A percentile compares a stretch with the other conserved stretches of the same genome.
These are phyloP conservation scores for Heliconius charithonia DNA, from an alignment of 2,888 invertebrate genomes.

Conservation along the genomic window DNA sequence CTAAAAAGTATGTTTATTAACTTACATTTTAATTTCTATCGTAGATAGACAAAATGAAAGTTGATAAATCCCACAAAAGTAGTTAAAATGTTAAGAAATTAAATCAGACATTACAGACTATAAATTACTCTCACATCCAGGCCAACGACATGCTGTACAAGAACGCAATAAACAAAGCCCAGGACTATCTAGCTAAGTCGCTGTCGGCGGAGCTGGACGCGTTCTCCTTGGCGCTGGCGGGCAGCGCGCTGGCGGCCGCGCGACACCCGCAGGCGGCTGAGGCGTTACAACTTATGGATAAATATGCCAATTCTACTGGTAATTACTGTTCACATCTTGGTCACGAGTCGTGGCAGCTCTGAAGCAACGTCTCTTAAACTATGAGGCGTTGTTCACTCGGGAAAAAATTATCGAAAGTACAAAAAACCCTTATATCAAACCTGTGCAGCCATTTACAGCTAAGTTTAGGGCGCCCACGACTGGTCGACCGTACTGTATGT, in stretches of 20 bases:
- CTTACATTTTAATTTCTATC: too few relatives aligned
- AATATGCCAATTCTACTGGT: conserved; percentile 79
- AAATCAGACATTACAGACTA: neutral
- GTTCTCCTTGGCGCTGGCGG: conserved; percentile 90
- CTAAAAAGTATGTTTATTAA: too few relatives aligned
- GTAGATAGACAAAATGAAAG: too few relatives aligned
- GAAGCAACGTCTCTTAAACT: too few relatives aligned
- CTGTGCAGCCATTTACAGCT: too few relatives aligned
- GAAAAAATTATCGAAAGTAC: too few relatives aligned
- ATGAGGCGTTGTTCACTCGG: too few relatives aligned
- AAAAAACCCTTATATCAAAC: too few relatives aligned
- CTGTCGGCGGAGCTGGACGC: conserved; percentile 85
- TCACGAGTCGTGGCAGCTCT: too few relatives aligned
- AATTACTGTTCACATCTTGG: conserved; percentile 52
- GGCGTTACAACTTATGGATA: conserved; percentile 80
- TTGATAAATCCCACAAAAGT: too few relatives aligned
- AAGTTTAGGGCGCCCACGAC: too few relatives aligned
- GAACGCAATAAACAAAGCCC: conserved; percentile 88
- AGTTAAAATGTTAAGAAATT: neutral
- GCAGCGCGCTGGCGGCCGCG: conserved; percentile 90
- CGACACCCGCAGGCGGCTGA: conserved; percentile 87
- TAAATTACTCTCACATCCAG: conserved; percentile 50
- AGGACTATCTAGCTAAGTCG: conserved; percentile 88
- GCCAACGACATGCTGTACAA: conserved; percentile 80
- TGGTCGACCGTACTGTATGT: too few relatives aligned